Evolutionary conservation across 30 jellyfish, hydroid and myxozoan species (phyloP).

Genomic region (Aurelia aurita complex sp. Pacific): DNA sequence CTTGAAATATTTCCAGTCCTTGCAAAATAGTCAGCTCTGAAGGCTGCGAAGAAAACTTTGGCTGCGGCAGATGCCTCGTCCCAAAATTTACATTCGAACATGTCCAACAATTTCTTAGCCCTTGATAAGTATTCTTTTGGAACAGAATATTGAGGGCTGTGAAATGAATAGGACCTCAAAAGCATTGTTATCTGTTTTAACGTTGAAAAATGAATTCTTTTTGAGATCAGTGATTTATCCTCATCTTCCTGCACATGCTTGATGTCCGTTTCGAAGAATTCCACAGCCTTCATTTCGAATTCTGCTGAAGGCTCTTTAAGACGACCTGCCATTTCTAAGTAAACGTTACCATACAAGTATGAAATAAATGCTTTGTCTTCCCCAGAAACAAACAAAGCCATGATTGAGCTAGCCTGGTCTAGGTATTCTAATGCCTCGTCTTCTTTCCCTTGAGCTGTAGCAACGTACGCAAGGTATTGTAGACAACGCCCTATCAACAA

Average conservation of each 20-base stretch:
- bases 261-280: neutral
- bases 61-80: neutral
- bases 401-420: neutral
- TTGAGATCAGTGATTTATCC: constrained; percentile 2
- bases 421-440: neutral
- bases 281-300: constrained; percentile 2
- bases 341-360: neutral
- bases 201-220: neutral
- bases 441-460: neutral
- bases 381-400: constrained; percentile 4
- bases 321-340: neutral
- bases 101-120: neutral
- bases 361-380: constrained; percentile 7
- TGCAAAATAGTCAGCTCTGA: constrained; percentile 6
- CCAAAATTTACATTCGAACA: neutral
- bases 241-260: neutral
- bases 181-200: neutral
- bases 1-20: neutral
- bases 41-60: constrained; percentile 2
- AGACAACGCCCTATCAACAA: neutral
- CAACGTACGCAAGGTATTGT: constrained; percentile 1
- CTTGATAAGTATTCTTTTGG: neutral
- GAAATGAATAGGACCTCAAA: neutral
- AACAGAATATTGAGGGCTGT: neutral
- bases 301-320: neutral